These are phyloP conservation scores for Sebastes trivittatus DNA, from an alignment of 2,797 vertebrate species.

Conservation along the genomic window DNA sequence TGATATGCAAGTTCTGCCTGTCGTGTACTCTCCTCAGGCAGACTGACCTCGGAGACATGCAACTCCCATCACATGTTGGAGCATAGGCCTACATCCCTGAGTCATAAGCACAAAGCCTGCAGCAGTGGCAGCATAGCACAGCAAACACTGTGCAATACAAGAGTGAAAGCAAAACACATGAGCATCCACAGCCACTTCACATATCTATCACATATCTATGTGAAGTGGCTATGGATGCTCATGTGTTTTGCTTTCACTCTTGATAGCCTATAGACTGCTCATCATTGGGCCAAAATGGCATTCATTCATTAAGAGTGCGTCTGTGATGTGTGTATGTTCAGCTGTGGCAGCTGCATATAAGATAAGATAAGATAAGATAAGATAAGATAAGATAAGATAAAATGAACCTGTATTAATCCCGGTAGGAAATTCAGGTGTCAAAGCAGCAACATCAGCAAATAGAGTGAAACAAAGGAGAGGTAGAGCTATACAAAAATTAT, in stretches of 20 bases:
- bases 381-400: too few relatives aligned
- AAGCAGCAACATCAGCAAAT: too few relatives aligned
- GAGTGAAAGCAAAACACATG: constrained; percentile 21
- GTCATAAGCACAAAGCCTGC: constrained; percentile 82
- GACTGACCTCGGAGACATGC: constrained; percentile 58
- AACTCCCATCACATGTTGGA: constrained; percentile 75
- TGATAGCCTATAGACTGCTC: neutral
- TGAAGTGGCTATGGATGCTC: too few relatives aligned
- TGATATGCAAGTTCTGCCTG: constrained; percentile 74
- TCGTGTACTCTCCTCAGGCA: constrained; percentile 53
- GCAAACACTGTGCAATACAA: neutral
- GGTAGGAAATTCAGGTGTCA: too few relatives aligned
- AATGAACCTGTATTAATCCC: too few relatives aligned
- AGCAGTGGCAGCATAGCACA: constrained; percentile 39
- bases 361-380: too few relatives aligned
- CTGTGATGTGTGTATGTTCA: too few relatives aligned
- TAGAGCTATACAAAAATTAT: too few relatives aligned
- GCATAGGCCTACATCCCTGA: constrained; percentile 66
- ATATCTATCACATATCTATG: accelerated
- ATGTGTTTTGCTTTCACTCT: too few relatives aligned
- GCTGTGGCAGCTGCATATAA: too few relatives aligned
- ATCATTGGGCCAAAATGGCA: neutral
- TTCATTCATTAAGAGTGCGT: too few relatives aligned
- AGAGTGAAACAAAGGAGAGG: too few relatives aligned
- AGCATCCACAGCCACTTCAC: neutral